phyloP scores from a whole-genome alignment of 2,113 vertebrate species.

The Hippopotamus amphibius region DNA sequence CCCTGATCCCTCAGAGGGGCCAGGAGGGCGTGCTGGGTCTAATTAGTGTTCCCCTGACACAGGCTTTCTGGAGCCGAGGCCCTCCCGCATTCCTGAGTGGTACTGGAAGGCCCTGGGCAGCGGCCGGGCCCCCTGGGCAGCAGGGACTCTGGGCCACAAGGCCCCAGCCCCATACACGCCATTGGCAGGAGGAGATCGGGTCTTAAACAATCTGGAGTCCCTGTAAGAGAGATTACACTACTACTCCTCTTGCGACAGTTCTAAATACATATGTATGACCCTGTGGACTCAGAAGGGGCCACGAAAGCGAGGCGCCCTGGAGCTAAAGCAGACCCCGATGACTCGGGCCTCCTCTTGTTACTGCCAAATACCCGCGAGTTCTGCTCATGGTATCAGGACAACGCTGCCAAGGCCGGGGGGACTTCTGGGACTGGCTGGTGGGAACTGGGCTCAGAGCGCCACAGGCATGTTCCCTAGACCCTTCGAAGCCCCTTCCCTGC shows the following conservation, averaged over 20 bases:
- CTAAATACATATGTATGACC: not conserved
- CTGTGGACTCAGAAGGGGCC: not conserved
- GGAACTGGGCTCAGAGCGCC: not conserved
- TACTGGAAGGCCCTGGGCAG: not conserved
- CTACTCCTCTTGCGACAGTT: not conserved
- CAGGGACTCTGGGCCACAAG: not conserved
- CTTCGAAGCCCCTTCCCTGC: not conserved
- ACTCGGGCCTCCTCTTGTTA: not conserved
- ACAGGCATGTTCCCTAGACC: not conserved
- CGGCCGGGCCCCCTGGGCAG: not conserved
- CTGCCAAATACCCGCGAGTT: not conserved
- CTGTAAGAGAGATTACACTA: not conserved
- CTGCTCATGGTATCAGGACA: not conserved
- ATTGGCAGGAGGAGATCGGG: not conserved
- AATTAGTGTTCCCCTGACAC: constrained; percentile 8
- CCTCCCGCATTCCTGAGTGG: not conserved
- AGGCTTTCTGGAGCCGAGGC: not conserved
- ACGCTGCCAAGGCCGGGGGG: fast-evolving
- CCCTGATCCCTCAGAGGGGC: not conserved
- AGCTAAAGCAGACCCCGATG: not conserved
- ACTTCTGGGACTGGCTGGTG: fast-evolving
- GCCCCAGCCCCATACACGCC: not conserved
- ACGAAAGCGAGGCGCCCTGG: not conserved
- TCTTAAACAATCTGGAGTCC: not conserved
- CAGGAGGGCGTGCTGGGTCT: not conserved